Conservation (phyloP, 2,113 vertebrate species). For the Lagopus leucura region DNA sequence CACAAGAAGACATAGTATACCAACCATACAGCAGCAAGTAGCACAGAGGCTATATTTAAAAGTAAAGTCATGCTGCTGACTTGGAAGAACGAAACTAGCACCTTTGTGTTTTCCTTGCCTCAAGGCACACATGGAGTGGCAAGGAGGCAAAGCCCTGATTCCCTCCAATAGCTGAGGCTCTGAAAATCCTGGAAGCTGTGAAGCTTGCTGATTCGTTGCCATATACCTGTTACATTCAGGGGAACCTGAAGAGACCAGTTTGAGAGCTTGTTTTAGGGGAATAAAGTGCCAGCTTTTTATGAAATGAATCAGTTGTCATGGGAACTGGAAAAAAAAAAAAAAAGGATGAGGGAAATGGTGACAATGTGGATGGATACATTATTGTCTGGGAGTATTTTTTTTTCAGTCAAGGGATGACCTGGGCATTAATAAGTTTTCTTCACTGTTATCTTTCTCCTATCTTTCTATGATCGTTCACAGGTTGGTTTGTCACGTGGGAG, state of each 20-base stretch:
- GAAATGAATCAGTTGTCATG: background rate
- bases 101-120: background rate
- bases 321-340: background rate
- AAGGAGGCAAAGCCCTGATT: background rate
- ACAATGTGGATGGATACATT: background rate
- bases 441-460: background rate
- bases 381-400: background rate
- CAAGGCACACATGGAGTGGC: background rate
- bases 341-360: background rate
- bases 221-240: background rate
- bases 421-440: background rate
- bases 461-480: background rate
- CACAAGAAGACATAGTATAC: conserved; percentile 2
- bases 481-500: background rate
- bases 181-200: background rate
- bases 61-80: conserved; percentile 37
- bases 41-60: conserved; percentile 41
- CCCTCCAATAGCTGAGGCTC: accelerated
- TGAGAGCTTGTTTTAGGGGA: background rate
- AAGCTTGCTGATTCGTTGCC: too few relatives aligned
- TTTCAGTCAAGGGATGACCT: background rate
- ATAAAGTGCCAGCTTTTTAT: background rate
- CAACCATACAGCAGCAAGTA: conserved; percentile 20
- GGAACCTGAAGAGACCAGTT: too few relatives aligned
- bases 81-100: background rate